Conservation (phyloP, 2,113 vertebrate species). For the Poicephalus gulielmi region DNA sequence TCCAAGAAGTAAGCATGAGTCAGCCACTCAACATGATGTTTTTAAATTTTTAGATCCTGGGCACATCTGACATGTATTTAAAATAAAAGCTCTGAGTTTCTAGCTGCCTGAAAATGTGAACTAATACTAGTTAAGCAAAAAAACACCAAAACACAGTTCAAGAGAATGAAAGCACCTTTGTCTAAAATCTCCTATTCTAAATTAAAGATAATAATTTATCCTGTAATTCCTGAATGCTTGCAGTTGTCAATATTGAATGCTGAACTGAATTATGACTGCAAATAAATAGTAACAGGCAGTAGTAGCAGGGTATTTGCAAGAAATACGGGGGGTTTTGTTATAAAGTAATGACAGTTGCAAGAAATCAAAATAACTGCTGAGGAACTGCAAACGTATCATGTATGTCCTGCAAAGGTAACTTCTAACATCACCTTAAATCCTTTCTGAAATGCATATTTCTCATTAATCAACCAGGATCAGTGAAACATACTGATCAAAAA, state of each 20-base stretch:
- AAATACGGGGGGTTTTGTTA: not conserved
- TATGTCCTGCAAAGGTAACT: not conserved
- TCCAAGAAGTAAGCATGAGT: not conserved
- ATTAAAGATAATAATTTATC: not conserved
- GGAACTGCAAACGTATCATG: not conserved
- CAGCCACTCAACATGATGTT: not conserved
- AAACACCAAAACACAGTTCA: rapidly evolving
- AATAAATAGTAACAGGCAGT: not conserved
- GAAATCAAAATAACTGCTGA: not conserved
- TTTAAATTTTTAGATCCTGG: not conserved
- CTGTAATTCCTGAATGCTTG: not conserved
- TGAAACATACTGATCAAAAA: rapidly evolving
- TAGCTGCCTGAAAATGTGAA: not conserved
- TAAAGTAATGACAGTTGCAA: not conserved
- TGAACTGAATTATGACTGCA: not conserved
- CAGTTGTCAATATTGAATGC: not conserved
- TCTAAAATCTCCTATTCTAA: not conserved
- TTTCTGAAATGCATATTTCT: not conserved
- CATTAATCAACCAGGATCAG: not conserved
- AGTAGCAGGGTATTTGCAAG: not conserved
- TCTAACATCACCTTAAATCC: not conserved
- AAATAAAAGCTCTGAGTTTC: not conserved
- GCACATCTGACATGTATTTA: not conserved
- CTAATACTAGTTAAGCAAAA: not conserved
- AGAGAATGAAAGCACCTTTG: not conserved